These are phyloP conservation scores for Melieria crassipennis DNA, from an alignment of 2,888 invertebrate genomes.

Conservation along the genomic window DNA sequence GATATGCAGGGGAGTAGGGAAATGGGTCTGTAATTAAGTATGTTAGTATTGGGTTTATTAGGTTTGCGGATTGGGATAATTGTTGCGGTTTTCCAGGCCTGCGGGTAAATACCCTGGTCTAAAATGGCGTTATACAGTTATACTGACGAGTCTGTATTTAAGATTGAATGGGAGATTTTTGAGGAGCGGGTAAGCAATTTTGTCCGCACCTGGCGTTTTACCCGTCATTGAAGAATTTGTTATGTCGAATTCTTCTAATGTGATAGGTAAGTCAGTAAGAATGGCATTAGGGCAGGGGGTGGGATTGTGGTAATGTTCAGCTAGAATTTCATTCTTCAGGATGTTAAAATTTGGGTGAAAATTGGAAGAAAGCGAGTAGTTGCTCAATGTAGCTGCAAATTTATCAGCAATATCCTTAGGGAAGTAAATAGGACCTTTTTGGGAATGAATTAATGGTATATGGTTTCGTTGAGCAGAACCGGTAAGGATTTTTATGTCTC, in stretches of 20 bases:
- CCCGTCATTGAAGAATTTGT: neutral
- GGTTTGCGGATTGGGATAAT: neutral
- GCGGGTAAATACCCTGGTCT: neutral
- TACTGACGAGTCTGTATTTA: neutral
- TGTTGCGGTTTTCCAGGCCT: neutral
- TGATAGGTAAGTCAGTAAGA: neutral
- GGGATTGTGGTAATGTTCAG: neutral
- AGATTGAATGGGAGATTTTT: neutral
- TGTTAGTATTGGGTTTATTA: neutral
- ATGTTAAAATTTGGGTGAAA: neutral
- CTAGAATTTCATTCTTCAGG: neutral
- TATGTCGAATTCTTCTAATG: neutral
- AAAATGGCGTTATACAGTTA: neutral
- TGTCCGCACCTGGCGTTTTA: neutral
- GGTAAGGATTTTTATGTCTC: neutral
- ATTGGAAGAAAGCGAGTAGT: neutral
- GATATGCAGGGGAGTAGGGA: slow-evolving; percentile 1
- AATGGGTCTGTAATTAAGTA: neutral
- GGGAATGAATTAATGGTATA: neutral
- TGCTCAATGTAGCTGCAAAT: slow-evolving; percentile 4
- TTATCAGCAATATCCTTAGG: neutral
- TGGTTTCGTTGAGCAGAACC: neutral
- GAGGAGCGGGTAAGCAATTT: neutral
- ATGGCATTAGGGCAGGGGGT: neutral
- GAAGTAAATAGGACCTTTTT: slow-evolving; percentile 1